Evolutionary conservation across 2,888 invertebrate genomes (phyloP).

Genomic region (Pyralis farinalis): DNA sequence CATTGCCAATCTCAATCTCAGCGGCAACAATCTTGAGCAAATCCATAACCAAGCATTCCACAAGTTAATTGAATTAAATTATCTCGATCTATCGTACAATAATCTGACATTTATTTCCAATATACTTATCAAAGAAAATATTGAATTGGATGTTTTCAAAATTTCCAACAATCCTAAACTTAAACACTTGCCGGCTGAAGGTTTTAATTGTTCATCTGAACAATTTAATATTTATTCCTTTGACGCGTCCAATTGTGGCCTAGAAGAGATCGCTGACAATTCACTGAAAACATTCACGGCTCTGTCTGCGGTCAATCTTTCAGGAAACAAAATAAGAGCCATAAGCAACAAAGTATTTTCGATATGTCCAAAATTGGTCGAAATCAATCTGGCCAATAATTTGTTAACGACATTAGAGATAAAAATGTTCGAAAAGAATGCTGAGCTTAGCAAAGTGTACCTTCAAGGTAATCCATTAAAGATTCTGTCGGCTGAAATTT

Average conservation of each 20-base stretch:
- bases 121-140: constrained; percentile 85
- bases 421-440: constrained; percentile 84
- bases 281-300: constrained; percentile 87
- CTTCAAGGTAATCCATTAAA: constrained; percentile 87
- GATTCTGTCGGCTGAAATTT: constrained; percentile 84
- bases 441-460: constrained; percentile 83
- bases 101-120: constrained; percentile 84
- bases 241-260: constrained; percentile 87
- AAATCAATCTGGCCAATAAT: constrained; percentile 88
- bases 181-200: constrained; percentile 83
- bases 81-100: constrained; percentile 88
- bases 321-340: constrained; percentile 83
- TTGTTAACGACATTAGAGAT: constrained; percentile 81
- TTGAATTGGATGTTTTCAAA: constrained; percentile 84
- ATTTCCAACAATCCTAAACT: constrained; percentile 86
- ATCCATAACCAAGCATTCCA: constrained; percentile 86
- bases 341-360: constrained; percentile 79
- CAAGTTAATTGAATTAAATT: constrained; percentile 83
- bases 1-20: constrained; percentile 84
- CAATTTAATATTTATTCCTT: constrained; percentile 84
- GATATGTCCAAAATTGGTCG: constrained; percentile 79
- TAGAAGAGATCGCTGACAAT: constrained; percentile 82
- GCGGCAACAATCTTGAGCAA: constrained; percentile 84
- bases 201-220: constrained; percentile 83
- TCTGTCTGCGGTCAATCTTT: constrained; percentile 83